Conservation (phyloP, 2,888 invertebrate genomes). For the Neoitamus cyanurus region DNA sequence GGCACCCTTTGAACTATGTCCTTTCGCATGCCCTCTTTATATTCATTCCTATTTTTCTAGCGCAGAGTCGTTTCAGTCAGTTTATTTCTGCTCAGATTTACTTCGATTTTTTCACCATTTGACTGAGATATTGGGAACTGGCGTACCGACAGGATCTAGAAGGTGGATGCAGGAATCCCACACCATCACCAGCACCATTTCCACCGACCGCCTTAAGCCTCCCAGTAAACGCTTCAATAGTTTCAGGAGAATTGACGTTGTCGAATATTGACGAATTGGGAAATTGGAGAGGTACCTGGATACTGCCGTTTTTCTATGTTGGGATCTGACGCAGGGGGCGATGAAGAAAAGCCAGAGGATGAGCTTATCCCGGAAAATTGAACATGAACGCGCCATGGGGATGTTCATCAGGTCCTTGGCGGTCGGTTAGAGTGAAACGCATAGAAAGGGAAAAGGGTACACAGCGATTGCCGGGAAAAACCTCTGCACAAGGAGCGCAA, state of each 20-base stretch:
- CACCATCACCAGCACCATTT: neutral
- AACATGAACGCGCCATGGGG: constrained; percentile 38
- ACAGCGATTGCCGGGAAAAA: neutral
- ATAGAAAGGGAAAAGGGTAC: neutral
- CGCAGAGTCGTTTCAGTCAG: constrained; percentile 20
- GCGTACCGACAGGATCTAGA: neutral
- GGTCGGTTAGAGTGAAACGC: neutral
- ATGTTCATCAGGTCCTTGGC: constrained; percentile 21
- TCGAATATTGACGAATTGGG: constrained; percentile 45
- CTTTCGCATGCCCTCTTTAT: neutral
- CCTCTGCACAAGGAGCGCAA: neutral
- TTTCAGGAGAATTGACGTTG: constrained; percentile 9
- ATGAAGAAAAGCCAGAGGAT: constrained; percentile 1
- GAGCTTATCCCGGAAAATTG: constrained; percentile 42
- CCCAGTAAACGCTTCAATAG: constrained; percentile 33
- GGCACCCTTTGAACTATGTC: constrained; percentile 24
- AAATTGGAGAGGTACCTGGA: neutral
- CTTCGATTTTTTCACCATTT: constrained; percentile 35
- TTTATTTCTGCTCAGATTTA: constrained; percentile 33
- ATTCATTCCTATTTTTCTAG: neutral
- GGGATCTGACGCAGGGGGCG: neutral
- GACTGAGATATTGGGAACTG: neutral
- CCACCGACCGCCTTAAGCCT: constrained; percentile 16
- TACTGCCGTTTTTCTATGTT: neutral
- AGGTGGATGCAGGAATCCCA: neutral